A percentile compares a stretch with the other conserved stretches of the same genome.
These are phyloP conservation scores for Beris morrisii DNA, from an alignment of 2,888 invertebrate species.

Conservation along the genomic window DNA sequence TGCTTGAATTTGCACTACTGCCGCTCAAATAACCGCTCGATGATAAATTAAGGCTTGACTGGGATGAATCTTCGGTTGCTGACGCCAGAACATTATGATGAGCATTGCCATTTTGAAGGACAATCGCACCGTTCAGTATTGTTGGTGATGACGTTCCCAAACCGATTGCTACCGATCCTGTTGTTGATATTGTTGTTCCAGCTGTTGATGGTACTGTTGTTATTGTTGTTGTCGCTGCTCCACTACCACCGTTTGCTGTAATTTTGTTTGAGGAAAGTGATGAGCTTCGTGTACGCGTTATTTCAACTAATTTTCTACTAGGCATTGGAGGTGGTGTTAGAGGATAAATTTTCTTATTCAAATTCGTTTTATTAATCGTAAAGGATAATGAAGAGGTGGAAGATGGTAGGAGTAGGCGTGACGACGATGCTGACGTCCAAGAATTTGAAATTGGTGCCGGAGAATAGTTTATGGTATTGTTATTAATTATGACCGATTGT, in stretches of 20 bases:
- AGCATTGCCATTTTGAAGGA: slow-evolving; percentile 16
- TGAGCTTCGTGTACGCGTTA: slow-evolving; percentile 51
- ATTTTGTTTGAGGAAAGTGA: slow-evolving; percentile 56
- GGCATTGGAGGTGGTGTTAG: slow-evolving; percentile 53
- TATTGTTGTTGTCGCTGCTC: neutral
- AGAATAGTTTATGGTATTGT: neutral
- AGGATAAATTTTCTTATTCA: slow-evolving; percentile 18
- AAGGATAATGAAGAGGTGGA: slow-evolving; percentile 17
- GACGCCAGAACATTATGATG: slow-evolving; percentile 40
- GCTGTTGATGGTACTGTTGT: slow-evolving; percentile 35
- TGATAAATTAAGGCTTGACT: slow-evolving; percentile 46
- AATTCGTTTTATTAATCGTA: neutral
- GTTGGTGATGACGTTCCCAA: slow-evolving; percentile 34
- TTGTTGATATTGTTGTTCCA: slow-evolving; percentile 16
- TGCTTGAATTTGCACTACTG: slow-evolving; percentile 42
- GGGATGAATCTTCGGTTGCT: slow-evolving; percentile 44
- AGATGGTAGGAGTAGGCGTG: slow-evolving; percentile 29
- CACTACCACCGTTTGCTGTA: slow-evolving; percentile 45
- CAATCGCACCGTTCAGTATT: slow-evolving; percentile 36
- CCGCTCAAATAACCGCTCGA: slow-evolving; percentile 46
- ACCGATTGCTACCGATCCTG: slow-evolving; percentile 25
- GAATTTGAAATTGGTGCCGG: too few relatives aligned
- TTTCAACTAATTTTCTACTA: slow-evolving; percentile 50
- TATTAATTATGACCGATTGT: neutral
- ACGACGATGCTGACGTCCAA: slow-evolving; percentile 1